Percentiles rank a stretch among this genome's conserved stretches.
These are phyloP conservation scores for Trachymyrmex cornetzi DNA, from an alignment of 1,140 invertebrate genomes.

Conservation along the genomic window DNA sequence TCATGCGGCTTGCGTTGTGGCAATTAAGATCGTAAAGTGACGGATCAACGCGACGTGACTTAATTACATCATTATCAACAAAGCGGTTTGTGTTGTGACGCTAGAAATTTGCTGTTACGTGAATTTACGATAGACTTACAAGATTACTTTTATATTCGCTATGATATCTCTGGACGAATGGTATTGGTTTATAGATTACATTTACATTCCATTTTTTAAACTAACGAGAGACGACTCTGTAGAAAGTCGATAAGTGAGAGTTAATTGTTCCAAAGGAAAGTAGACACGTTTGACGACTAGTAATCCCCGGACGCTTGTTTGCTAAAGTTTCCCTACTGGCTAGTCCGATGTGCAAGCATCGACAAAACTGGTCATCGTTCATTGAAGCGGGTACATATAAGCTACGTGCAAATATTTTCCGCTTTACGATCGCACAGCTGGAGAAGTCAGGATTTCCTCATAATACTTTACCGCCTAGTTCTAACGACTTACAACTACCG, in stretches of 20 bases:
- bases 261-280: conserved; percentile 62
- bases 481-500: conserved; percentile 37
- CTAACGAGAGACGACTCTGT: neutral
- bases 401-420: conserved; percentile 80
- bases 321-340: conserved; percentile 48
- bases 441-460: conserved; percentile 42
- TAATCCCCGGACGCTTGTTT: conserved; percentile 48
- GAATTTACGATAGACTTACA: neutral
- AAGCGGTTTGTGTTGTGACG: conserved; percentile 1
- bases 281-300: conserved; percentile 48
- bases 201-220: neutral
- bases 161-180: neutral
- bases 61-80: conserved; percentile 39
- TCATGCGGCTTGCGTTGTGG: neutral
- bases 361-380: conserved; percentile 76
- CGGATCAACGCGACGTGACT: neutral
- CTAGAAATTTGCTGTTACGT: neutral
- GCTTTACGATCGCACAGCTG: conserved; percentile 68
- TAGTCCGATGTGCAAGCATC: conserved; percentile 79
- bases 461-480: conserved; percentile 48
- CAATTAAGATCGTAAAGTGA: conserved; percentile 53
- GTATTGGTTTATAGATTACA: neutral
- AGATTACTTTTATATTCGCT: neutral
- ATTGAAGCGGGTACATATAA: conserved; percentile 77
- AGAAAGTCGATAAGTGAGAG: conserved; percentile 27